These are phyloP conservation scores for Acinonyx jubatus DNA, from an alignment of 2,113 vertebrate species.

Conservation along the genomic window DNA sequence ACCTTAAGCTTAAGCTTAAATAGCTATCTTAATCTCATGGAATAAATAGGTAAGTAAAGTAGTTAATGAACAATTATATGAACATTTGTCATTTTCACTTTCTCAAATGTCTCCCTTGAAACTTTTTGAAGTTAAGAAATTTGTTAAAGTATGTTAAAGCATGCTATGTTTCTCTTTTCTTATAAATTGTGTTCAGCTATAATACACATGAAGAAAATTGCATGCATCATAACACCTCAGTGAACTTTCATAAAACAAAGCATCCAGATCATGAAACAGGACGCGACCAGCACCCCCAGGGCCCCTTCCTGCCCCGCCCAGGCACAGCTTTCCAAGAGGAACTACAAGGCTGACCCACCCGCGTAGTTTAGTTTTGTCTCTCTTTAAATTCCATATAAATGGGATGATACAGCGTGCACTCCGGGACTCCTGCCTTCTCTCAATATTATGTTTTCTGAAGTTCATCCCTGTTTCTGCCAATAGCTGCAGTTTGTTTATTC, in stretches of 20 bases:
- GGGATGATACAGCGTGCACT: background rate
- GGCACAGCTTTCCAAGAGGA: background rate
- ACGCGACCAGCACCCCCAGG: background rate
- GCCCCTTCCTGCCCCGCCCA: fast-evolving
- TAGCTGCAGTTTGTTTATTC: background rate
- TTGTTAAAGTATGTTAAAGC: background rate
- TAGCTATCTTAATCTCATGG: background rate
- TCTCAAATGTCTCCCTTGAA: background rate
- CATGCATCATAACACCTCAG: background rate
- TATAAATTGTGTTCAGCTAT: background rate
- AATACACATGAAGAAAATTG: background rate
- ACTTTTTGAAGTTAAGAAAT: background rate
- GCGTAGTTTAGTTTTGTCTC: background rate
- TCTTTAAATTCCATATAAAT: background rate
- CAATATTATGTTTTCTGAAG: background rate
- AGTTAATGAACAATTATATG: background rate
- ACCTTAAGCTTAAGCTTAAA: background rate
- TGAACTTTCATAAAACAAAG: background rate
- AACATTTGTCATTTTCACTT: background rate
- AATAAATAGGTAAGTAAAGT: background rate
- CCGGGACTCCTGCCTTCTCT: background rate
- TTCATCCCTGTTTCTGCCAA: background rate
- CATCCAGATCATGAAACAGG: background rate
- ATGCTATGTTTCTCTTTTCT: background rate
- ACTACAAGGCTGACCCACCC: background rate